These are phyloP conservation scores for Coenonympha glycerion DNA, from an alignment of 2,888 invertebrate species.

Conservation along the genomic window DNA sequence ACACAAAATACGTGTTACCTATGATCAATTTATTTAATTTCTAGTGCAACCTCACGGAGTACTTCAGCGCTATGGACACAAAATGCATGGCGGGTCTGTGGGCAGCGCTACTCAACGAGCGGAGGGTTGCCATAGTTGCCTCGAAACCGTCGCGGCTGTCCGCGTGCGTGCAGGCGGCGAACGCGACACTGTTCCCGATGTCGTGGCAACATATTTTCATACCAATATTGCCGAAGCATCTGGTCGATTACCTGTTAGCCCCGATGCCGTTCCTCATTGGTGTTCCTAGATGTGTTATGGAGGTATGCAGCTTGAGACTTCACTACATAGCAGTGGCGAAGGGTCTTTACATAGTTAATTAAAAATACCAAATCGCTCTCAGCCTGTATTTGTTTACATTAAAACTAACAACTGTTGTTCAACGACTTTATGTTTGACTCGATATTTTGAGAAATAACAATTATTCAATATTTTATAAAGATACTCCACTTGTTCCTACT, in stretches of 20 bases:
- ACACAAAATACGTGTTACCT: too few species aligned
- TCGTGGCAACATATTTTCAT: slow-evolving; percentile 99
- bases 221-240: slow-evolving; percentile 91
- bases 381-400: too few species aligned
- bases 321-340: too few species aligned
- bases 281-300: slow-evolving; percentile 88
- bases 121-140: slow-evolving; percentile 94
- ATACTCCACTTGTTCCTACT: too few species aligned
- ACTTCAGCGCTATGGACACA: slow-evolving; percentile 97
- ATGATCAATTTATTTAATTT: slow-evolving; percentile 33
- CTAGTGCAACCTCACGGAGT: slow-evolving; percentile 97
- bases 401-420: too few species aligned
- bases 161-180: slow-evolving; percentile 95
- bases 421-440: too few species aligned
- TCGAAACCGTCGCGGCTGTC: slow-evolving; percentile 91
- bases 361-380: too few species aligned
- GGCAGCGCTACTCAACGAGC: slow-evolving; percentile 95
- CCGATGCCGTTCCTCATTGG: slow-evolving; percentile 99
- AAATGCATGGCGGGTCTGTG: slow-evolving; percentile 97
- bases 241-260: slow-evolving; percentile 92
- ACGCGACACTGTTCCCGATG: slow-evolving; percentile 97
- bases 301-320: slow-evolving; percentile 70
- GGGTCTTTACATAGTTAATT: too few species aligned
- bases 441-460: too few species aligned
- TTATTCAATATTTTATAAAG: too few species aligned